Evolutionary conservation across 2,888 invertebrate species (phyloP), one percentile per base, ranked within the genome.

Genomic region (Scaptomyza parva): DNA sequence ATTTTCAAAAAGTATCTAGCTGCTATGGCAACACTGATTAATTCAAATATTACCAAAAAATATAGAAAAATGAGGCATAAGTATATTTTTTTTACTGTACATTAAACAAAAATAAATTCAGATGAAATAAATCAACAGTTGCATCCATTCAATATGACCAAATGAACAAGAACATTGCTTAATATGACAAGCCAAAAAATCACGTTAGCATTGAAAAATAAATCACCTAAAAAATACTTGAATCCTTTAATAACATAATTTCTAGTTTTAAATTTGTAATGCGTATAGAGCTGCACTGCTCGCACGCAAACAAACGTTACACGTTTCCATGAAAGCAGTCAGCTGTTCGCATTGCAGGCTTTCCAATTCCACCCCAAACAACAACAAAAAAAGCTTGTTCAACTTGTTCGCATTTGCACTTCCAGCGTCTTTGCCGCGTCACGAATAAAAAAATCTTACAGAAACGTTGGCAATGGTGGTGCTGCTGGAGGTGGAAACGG

Each of bases 351-450:
- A 53, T 35, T 74, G 63, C 75, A 69, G 51, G 30, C 51, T 60
- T 73, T 76, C 66, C 76, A 71, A 61, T 65, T 44, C 65, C 65
- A 40, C 72, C 73, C 73, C 70, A 75, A 67, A 62, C 53, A 61
- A 60, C 30, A 58, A 43, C 43, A 48, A 35, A 47, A 55, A 63
- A 73, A 73, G 73, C 73, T 70, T 63, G 30, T 52, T 72, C 48
- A 63, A 72, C 72, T 72, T 72, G 70, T 70, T 76, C 57, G 60
- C 53, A 50, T 69, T 63, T 37, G 58, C 70, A 61, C 52, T 78
- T 82, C 79, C 85, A 80, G 85, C 78, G 86, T 75, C 82, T 85
- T 79, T 70, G 82, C 53, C 70, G 77, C 77, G 59, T 62, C 62
- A 63, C 45, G 30, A 47, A 47, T 33, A 28, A n/a, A 65, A 68